These are phyloP conservation scores for Parazoanthus atlanticus DNA, from an alignment of 92 coral and sea anemone genomes.

Conservation along the genomic window DNA sequence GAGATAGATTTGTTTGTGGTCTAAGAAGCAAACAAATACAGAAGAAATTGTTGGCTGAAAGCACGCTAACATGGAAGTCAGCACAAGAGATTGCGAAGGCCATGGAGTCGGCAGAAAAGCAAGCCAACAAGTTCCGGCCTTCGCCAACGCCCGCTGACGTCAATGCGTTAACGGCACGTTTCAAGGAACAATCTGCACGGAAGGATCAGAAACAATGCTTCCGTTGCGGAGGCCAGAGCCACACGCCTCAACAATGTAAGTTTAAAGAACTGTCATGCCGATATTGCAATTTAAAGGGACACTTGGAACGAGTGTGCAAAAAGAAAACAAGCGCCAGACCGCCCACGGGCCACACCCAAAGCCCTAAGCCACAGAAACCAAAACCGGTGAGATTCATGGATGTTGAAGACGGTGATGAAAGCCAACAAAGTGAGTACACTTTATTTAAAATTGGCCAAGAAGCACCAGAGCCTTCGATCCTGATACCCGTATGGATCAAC, in stretches of 20 bases:
- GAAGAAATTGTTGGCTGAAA: conserved; percentile 14
- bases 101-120: conserved; percentile 9
- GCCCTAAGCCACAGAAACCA: neutral
- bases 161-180: neutral
- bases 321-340: neutral
- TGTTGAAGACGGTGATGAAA: neutral
- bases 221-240: conserved; percentile 26
- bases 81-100: conserved; percentile 12
- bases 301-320: neutral
- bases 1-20: conserved; percentile 39
- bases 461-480: conserved; percentile 14
- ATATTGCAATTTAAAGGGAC: conserved; percentile 31
- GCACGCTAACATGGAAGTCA: neutral
- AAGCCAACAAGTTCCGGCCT: conserved; percentile 37
- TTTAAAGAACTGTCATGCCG: conserved; percentile 32
- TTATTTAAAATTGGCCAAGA: neutral
- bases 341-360: neutral
- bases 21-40: conserved; percentile 30
- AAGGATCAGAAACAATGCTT: neutral
- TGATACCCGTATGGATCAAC: neutral
- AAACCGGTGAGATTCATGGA: neutral
- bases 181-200: neutral
- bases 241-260: conserved; percentile 41
- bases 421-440: neutral
- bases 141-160: neutral